Percentiles rank a stretch among this genome's conserved stretches.
These are phyloP conservation scores for Folsomia manolachei DNA, from an alignment of 2,888 invertebrate genomes.

Conservation along the genomic window DNA sequence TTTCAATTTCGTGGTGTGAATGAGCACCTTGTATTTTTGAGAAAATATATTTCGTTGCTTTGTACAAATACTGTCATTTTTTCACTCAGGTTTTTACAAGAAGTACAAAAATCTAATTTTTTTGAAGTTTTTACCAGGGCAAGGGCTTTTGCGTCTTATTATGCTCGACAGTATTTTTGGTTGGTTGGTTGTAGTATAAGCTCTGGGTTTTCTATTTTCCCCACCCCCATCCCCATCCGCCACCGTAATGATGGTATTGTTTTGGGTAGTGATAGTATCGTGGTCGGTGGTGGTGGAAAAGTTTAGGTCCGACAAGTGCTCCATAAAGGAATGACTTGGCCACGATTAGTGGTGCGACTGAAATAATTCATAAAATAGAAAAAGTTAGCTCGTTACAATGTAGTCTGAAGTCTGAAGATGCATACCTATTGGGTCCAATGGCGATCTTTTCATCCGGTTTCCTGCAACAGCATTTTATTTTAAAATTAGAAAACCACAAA, in stretches of 20 bases:
- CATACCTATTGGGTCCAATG: slow-evolving; percentile 36
- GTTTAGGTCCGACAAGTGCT: slow-evolving; percentile 36
- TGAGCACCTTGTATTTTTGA: neutral
- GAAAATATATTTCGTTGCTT: neutral
- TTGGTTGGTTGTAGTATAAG: too few relatives aligned
- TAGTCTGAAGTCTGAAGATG: too few relatives aligned
- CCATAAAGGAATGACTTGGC: slow-evolving; percentile 40
- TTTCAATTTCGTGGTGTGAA: neutral
- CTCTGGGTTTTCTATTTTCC: neutral
- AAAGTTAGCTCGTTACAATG: too few relatives aligned
- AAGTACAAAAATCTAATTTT: neutral
- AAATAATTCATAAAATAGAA: too few relatives aligned
- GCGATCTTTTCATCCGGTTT: slow-evolving; percentile 34
- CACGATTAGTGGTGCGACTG: slow-evolving; percentile 36
- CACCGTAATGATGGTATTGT: slow-evolving; percentile 21
- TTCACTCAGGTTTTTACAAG: neutral
- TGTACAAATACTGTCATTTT: slow-evolving; percentile 10
- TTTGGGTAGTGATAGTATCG: slow-evolving; percentile 19
- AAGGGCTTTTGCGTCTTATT: neutral
- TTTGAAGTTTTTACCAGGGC: neutral
- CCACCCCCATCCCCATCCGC: slow-evolving; percentile 23
- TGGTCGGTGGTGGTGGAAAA: slow-evolving; percentile 38
- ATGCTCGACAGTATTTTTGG: too few relatives aligned
- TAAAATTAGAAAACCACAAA: neutral
- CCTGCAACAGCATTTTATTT: slow-evolving; percentile 11